phyloP scores from a whole-genome alignment of 2,888 invertebrate genomes.

The Parnassius glacialis region DNA sequence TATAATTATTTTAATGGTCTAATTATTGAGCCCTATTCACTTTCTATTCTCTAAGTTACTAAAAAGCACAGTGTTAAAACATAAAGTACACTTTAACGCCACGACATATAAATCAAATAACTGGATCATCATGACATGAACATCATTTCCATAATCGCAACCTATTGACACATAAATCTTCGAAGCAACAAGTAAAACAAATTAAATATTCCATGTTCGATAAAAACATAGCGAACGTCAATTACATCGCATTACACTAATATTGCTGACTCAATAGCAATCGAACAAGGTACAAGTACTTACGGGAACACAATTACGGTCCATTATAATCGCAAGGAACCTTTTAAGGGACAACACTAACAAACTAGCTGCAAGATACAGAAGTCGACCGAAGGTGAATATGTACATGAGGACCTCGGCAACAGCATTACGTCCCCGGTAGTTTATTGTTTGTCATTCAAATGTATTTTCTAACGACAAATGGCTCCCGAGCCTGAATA shows the following conservation, averaged over 20 bases:
- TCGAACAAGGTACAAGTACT: conserved; percentile 59
- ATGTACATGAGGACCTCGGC: conserved; percentile 36
- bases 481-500: conserved; percentile 65
- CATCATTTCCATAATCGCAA: conserved; percentile 29
- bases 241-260: conserved; percentile 52
- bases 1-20: no score
- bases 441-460: conserved; percentile 77
- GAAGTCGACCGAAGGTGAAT: conserved; percentile 26
- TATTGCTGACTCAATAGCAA: conserved; percentile 71
- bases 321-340: conserved; percentile 66
- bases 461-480: conserved; percentile 69
- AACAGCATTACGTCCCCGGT: conserved; percentile 65
- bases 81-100: no score
- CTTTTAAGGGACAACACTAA: conserved; percentile 63
- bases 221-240: conserved; percentile 50
- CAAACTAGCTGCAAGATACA: conserved; percentile 45
- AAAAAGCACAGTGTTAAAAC: no score
- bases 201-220: conserved; percentile 21
- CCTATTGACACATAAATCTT: conserved; percentile 40
- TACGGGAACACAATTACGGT: conserved; percentile 77
- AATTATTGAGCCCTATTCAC: no score
- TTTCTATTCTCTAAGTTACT: no score
- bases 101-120: no score
- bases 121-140: no score
- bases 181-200: conserved; percentile 26